These are phyloP conservation scores for Etheostoma nigrum DNA, from an alignment of 2,797 vertebrate genomes.

Conservation along the genomic window DNA sequence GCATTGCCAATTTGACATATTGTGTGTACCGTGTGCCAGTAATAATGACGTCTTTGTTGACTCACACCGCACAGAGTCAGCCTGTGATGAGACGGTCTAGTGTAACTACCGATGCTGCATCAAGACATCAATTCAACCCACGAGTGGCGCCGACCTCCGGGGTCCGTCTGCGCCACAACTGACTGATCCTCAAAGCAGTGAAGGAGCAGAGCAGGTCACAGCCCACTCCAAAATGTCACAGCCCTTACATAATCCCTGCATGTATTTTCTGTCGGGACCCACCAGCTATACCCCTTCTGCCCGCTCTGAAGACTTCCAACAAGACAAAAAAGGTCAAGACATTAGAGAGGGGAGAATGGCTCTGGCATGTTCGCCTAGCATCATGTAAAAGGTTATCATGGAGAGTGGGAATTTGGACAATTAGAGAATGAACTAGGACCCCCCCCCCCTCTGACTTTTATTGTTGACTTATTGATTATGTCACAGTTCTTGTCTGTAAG, in stretches of 20 bases:
- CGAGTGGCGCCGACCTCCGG: constrained; percentile 45
- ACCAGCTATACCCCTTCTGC: constrained; percentile 37
- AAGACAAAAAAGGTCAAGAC: constrained; percentile 74
- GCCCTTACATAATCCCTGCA: constrained; percentile 64
- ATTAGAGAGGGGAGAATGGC: constrained; percentile 64
- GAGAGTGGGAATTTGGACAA: constrained; percentile 36
- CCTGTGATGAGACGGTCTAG: constrained; percentile 21
- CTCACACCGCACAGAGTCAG: constrained; percentile 4
- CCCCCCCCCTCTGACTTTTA: constrained; percentile 12
- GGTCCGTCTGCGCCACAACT: constrained; percentile 50
- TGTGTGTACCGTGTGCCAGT: neutral
- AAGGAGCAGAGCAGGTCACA: constrained; percentile 63
- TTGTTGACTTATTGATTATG: constrained; percentile 26
- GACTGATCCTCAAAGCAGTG: constrained; percentile 64
- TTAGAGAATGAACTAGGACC: constrained; percentile 3
- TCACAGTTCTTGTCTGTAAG: constrained; percentile 16
- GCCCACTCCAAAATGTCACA: constrained; percentile 72
- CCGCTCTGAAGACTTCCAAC: constrained; percentile 33
- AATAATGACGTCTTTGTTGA: constrained; percentile 50
- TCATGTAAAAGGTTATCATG: constrained; percentile 58
- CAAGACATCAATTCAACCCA: constrained; percentile 61
- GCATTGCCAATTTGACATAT: constrained; percentile 5
- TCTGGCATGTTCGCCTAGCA: constrained; percentile 28
- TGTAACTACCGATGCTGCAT: constrained; percentile 43
- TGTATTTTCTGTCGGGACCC: constrained; percentile 38